phyloP scores from a whole-genome alignment of 2,113 vertebrate genomes.

The Anarhynchus alexandrinus region DNA sequence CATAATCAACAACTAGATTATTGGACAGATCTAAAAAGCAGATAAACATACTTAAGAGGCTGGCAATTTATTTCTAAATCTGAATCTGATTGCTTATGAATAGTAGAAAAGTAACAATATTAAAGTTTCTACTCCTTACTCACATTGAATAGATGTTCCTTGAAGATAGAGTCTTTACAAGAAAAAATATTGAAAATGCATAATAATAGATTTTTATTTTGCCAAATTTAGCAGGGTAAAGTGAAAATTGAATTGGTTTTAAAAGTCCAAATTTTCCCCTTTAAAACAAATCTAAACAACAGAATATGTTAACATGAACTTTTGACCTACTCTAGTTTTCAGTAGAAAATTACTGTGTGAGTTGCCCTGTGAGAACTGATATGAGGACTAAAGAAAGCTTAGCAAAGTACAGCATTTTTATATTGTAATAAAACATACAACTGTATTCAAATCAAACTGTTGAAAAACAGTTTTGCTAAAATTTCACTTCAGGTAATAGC shows the following conservation, averaged over 20 bases:
- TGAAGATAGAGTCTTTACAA: background rate
- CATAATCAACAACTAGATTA: background rate
- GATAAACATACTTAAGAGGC: background rate
- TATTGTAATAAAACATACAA: background rate
- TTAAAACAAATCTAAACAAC: background rate
- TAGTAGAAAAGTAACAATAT: background rate
- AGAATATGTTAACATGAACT: background rate
- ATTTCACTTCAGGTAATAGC: background rate
- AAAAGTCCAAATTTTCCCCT: background rate
- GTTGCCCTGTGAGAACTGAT: background rate
- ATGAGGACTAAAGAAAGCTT: background rate
- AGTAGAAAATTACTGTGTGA: background rate
- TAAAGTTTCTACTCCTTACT: background rate
- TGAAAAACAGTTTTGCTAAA: background rate
- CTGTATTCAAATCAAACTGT: background rate
- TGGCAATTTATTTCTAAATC: background rate
- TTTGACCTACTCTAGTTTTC: background rate
- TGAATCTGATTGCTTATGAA: background rate
- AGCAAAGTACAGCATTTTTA: background rate
- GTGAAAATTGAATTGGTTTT: background rate
- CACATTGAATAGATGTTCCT: too few species aligned
- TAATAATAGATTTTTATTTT: background rate
- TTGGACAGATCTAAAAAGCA: background rate
- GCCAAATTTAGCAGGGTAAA: background rate
- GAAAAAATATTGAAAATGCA: background rate